Percentiles rank a stretch among this genome's conserved stretches.
Evolutionary conservation across 2,888 invertebrate genomes (phyloP).

Genomic region (Choristoneura rosaceana): DNA sequence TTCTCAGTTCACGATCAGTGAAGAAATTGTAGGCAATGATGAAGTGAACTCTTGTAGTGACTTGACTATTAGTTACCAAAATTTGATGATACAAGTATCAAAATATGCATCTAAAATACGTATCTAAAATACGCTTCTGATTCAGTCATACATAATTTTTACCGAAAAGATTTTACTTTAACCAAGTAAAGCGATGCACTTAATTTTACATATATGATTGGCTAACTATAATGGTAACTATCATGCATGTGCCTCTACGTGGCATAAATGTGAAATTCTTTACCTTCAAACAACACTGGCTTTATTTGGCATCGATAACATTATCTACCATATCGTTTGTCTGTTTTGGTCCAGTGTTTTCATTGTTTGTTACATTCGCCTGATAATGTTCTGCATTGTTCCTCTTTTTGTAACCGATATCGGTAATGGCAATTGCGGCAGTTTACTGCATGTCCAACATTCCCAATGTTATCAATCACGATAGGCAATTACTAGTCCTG

Average conservation of each 20-base stretch:
- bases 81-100: too few species aligned
- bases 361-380: constrained; percentile 48
- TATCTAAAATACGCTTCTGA: not conserved
- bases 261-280: constrained; percentile 13
- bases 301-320: constrained; percentile 52
- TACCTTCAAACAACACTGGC: constrained; percentile 42
- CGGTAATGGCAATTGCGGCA: constrained; percentile 36
- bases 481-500: not conserved
- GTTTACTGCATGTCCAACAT: constrained; percentile 32
- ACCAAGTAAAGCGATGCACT: not conserved
- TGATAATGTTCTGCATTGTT: constrained; percentile 47
- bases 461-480: constrained; percentile 20
- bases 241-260: not conserved
- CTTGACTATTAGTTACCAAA: too few species aligned
- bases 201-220: not conserved
- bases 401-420: constrained; percentile 40
- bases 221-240: not conserved
- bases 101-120: too few species aligned
- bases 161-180: not conserved
- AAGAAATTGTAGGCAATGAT: too few species aligned
- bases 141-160: not conserved
- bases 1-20: too few species aligned
- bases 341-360: constrained; percentile 61
- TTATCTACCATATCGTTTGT: constrained; percentile 57
- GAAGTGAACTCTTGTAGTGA: too few species aligned